Evolutionary conservation across 2,113 vertebrate species (phyloP).

Genomic region (Petromus typicus): DNA sequence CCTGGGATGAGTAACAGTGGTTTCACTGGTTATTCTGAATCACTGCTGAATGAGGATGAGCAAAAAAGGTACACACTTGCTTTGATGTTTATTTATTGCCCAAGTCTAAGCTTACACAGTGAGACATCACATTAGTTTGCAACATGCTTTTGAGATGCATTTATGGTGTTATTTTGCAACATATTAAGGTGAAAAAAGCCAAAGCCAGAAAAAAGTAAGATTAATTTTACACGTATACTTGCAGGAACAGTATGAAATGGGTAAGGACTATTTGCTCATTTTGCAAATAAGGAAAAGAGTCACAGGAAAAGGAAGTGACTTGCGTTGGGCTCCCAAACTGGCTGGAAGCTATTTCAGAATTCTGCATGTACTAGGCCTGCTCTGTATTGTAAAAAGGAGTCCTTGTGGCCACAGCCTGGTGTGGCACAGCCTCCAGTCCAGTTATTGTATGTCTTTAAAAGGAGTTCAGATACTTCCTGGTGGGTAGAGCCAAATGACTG

Average conservation of each 20-base stretch:
- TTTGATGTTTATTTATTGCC: slow-evolving; percentile 22
- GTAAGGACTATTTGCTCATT: slow-evolving; percentile 23
- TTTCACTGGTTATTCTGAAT: slow-evolving; percentile 36
- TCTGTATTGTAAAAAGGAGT: not conserved
- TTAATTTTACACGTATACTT: not conserved
- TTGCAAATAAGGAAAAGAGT: slow-evolving; percentile 4
- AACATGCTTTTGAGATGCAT: not conserved
- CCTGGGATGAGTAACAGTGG: not conserved
- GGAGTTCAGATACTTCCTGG: not conserved
- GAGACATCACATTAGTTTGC: slow-evolving; percentile 56
- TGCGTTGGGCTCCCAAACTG: not conserved
- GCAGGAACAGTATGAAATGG: slow-evolving; percentile 6
- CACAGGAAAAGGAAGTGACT: slow-evolving; percentile 17
- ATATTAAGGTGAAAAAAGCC: not conserved
- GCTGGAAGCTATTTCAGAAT: not conserved
- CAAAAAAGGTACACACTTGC: not conserved
- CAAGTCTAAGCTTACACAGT: not conserved
- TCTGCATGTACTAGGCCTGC: not conserved
- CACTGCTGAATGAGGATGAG: not conserved
- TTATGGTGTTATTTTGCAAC: not conserved
- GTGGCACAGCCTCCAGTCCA: not conserved
- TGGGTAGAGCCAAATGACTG: not conserved
- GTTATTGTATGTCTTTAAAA: not conserved
- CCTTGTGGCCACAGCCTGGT: not conserved
- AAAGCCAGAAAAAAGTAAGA: not conserved